These are phyloP conservation scores for Hermodice carunculata DNA, from an alignment of 2,888 invertebrate genomes.

Conservation along the genomic window DNA sequence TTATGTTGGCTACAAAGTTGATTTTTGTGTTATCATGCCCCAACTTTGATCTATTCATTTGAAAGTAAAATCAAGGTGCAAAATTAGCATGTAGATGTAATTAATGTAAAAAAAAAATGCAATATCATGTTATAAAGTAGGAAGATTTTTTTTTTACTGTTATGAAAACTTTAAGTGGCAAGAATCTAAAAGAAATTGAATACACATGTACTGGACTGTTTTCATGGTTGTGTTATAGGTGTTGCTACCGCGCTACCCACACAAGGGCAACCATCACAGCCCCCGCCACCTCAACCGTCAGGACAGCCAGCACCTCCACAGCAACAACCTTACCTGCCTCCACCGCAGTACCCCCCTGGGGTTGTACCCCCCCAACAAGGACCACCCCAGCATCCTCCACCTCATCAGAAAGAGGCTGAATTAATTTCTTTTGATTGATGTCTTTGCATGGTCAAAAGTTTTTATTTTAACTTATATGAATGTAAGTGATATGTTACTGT, in stretches of 20 bases:
- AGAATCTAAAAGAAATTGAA: no score
- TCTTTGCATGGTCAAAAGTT: not conserved
- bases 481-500: no score
- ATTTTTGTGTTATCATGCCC: no score
- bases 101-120: no score
- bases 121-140: no score
- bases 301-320: not conserved
- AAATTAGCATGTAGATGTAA: no score
- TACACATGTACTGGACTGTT: not conserved
- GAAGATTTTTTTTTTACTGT: no score
- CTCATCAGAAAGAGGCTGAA: conserved; percentile 13
- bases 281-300: conserved; percentile 10
- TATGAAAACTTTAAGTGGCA: no score
- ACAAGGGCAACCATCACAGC: conserved; percentile 10
- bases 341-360: not conserved
- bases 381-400: conserved; percentile 2
- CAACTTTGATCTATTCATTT: no score
- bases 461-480: no score
- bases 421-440: conserved; percentile 34
- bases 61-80: no score
- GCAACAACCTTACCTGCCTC: not conserved
- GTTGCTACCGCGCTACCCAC: conserved; percentile 14
- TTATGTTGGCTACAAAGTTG: no score
- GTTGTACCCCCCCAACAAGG: not conserved
- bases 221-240: not conserved